Conservation (phyloP, 2,797 vertebrate genomes). For the Melanotaenia maccullochi region DNA sequence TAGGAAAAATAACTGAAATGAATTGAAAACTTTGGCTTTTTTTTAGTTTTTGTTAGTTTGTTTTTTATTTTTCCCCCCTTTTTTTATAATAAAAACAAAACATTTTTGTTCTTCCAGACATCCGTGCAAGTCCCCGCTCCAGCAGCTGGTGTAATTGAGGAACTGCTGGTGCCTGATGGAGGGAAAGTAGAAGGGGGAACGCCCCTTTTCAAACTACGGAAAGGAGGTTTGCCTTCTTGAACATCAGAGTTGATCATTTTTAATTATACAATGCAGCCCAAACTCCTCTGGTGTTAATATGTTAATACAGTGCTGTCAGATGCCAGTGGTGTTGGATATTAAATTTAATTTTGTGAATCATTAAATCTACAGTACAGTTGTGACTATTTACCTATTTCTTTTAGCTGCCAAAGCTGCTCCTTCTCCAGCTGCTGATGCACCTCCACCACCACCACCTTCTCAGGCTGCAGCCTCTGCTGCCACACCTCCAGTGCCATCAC, state of each 20-base stretch:
- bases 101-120: constrained; percentile 79
- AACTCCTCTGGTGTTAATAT: not conserved
- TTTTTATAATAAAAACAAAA: not conserved
- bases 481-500: constrained; percentile 86
- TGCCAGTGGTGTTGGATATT: not conserved
- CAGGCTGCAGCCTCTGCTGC: constrained; percentile 77
- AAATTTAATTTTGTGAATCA: not conserved
- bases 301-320: not conserved
- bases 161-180: constrained; percentile 92
- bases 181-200: constrained; percentile 93
- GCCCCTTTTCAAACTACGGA: constrained; percentile 95
- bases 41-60: not conserved
- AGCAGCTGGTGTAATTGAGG: constrained; percentile 92
- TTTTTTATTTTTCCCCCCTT: no score
- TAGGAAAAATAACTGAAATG: constrained; percentile 35
- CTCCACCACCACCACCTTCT: constrained; percentile 47
- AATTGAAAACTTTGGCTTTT: not conserved
- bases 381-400: not conserved
- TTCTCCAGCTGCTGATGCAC: constrained; percentile 69
- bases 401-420: constrained; percentile 83
- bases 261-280: not conserved
- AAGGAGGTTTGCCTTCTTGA: constrained; percentile 80
- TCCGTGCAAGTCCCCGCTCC: constrained; percentile 95
- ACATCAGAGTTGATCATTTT: not conserved
- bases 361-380: not conserved